Evolutionary conservation across 2,888 invertebrate genomes (phyloP).

Genomic region (Nycteola revayana): DNA sequence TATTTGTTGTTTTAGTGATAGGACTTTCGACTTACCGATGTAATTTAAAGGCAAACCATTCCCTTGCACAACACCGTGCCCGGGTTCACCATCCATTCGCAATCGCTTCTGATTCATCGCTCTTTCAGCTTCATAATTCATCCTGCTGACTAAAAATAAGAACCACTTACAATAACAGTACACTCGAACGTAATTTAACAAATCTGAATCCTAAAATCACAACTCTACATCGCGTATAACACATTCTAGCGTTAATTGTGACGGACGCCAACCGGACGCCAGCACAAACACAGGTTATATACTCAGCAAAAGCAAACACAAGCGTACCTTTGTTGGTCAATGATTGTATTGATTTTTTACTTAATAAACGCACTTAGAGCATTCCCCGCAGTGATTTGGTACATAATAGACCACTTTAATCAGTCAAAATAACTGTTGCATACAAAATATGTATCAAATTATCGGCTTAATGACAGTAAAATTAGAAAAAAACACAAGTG

Average conservation of each 20-base stretch:
- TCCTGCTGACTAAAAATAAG: slow-evolving; percentile 77
- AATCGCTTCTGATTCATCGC: slow-evolving; percentile 80
- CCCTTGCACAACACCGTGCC: slow-evolving; percentile 77
- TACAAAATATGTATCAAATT: slow-evolving; percentile 79
- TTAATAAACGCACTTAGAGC: slow-evolving; percentile 72
- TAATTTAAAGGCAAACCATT: slow-evolving; percentile 79
- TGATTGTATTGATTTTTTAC: slow-evolving; percentile 82
- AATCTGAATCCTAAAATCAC: slow-evolving; percentile 44
- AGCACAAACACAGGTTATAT: slow-evolving; percentile 80
- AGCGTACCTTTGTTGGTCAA: slow-evolving; percentile 82
- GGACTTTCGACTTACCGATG: slow-evolving; percentile 57
- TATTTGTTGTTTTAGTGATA: neutral
- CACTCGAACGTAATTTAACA: slow-evolving; percentile 37
- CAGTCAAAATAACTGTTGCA: slow-evolving; percentile 77
- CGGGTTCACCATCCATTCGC: slow-evolving; percentile 79
- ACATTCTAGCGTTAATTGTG: slow-evolving; percentile 65
- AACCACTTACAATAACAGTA: slow-evolving; percentile 44
- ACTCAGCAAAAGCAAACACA: slow-evolving; percentile 75
- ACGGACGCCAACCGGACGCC: slow-evolving; percentile 82
- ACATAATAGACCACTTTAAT: slow-evolving; percentile 73
- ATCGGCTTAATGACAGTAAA: slow-evolving; percentile 79
- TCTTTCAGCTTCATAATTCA: slow-evolving; percentile 80
- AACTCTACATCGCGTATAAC: slow-evolving; percentile 49
- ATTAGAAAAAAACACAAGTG: slow-evolving; percentile 81
- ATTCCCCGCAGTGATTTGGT: slow-evolving; percentile 64